Evolutionary conservation across 2,113 vertebrate genomes (phyloP), one percentile per base, ranked within the genome.

Genomic region (Solea senegalensis): DNA sequence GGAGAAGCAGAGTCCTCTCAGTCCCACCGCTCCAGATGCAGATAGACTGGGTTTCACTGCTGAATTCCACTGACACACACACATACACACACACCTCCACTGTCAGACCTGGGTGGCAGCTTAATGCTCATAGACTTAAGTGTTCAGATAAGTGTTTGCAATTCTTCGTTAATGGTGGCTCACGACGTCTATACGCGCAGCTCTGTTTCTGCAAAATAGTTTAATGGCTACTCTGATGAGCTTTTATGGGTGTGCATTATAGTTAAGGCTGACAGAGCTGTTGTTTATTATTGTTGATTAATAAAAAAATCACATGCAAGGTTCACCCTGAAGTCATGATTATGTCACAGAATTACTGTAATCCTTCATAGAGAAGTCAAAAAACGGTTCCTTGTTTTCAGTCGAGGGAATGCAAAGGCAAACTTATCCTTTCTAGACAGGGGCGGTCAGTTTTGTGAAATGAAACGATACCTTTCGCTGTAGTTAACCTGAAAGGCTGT

Each of bases 1-100:
- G 66, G 66, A 71, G 39, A 70, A 64, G 66, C 69, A 71, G 39
- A 70, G 56, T 72, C 71, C 75, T 85, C 54, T 85, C 54, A 57
- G 41, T 69, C 41, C 40, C 66, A 64, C 60, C 61, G 69, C 59
- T 73, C 75, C 55, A 76, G 54, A 71, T 79, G 26, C 54, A 51
- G 43, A 68, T 7, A 11, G 9, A 7, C 28, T n/a, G 9, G 39
- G 21, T 43, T 65, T 54, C 16, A 41, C 39, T 44, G 57, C 50
- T 65, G 68, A 71, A 70, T 64, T 65, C 56, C 48, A 27, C 15
- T 51, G 45, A 60, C 56, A 58, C 52, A 74, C 66, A 65, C 40
- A 46, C n/a, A n/a, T 5, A 51, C 49, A 51, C 49, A 53, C 51
- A 4, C 52, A 56, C 64, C 50, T 60, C 6, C 48, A 28, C 45